These are phyloP conservation scores for Melanophora roralis DNA, from an alignment of 2,888 invertebrate species.

Conservation along the genomic window DNA sequence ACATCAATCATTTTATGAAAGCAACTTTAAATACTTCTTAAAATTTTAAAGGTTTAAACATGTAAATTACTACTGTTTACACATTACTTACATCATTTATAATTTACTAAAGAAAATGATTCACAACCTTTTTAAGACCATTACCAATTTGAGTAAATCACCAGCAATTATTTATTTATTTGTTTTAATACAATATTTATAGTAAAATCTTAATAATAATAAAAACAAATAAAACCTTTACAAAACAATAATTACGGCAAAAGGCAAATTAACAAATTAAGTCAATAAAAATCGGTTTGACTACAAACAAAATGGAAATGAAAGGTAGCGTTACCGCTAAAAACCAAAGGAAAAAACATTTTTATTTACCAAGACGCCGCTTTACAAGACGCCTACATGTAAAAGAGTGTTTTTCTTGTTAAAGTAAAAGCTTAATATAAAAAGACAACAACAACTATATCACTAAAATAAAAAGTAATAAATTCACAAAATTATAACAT, in stretches of 20 bases:
- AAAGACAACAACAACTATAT: background rate
- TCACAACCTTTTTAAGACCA: background rate
- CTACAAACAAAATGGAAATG: background rate
- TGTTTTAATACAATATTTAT: background rate
- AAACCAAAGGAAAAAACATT: background rate
- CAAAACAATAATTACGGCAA: background rate
- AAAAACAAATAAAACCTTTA: background rate
- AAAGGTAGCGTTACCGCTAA: background rate
- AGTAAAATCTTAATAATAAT: background rate
- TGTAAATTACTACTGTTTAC: too few relatives aligned
- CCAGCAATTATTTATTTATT: constrained; percentile 21
- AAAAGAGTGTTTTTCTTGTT: background rate
- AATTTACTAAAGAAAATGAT: too few relatives aligned
- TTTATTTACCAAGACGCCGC: background rate
- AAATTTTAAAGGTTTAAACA: too few relatives aligned
- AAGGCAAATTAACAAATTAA: constrained; percentile 4
- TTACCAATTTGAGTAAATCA: constrained; percentile 21
- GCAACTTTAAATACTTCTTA: too few relatives aligned
- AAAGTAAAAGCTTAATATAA: background rate
- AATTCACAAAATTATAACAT: background rate
- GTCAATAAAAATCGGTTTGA: constrained; percentile 1
- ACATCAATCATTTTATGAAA: too few relatives aligned
- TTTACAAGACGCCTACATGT: constrained; percentile 13
- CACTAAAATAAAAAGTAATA: background rate
- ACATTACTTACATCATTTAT: too few relatives aligned